Base-by-base conservation (phyloP, 2,888 invertebrate species). In the Acleris emargana region DNA sequence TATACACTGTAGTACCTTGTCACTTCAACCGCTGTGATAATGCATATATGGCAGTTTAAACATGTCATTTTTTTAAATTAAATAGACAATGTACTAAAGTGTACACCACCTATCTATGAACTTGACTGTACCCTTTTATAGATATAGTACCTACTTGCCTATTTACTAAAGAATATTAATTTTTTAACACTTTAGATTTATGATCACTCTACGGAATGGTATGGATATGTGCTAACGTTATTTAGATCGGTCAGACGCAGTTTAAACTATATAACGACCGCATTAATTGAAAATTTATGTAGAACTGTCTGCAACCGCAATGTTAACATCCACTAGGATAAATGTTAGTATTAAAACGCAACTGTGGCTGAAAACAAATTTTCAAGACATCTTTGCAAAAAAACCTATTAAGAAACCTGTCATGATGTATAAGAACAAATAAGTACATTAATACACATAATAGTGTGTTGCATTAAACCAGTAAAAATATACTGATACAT, bases 261-360 rank as follows among this genome's bases (percentile, higher is more conserved):
- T 79, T 78, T 75, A 72, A 79, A 80, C 83, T 80, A 80, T 77
- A 77, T 77, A 72, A 66, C 60, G 78, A 74, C 77, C 76, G 78
- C 78, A 81, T 78, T 77, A 76, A 74, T 75, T 73, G 72, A 73
- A 74, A 71, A 68, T 71, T 72, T 75, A 74, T 72, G 74, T 70
- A 74, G 73, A 75, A 76, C 76, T 75, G 76, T 75, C 71, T 71
- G 71, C 76, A 72, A 71, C 72, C 72, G 73, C 72, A 76, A 81
- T 81, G 82, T 80, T 77, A 78, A 79, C 75, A 72, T 71, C 68
- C 72, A 71, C 73, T 71, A 67, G 43, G 42, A 54, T 55, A 45
- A 32, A 55, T 55, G 38, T 42, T 5, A 1, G 4, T 4, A 55
- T 55, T 16, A n/a, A 3, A 11, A 22, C 43, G 17, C 22, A 25